Base-by-base conservation (phyloP, 53 echinoderm and acorn worm genomes). In the Patiria pectinifera region DNA sequence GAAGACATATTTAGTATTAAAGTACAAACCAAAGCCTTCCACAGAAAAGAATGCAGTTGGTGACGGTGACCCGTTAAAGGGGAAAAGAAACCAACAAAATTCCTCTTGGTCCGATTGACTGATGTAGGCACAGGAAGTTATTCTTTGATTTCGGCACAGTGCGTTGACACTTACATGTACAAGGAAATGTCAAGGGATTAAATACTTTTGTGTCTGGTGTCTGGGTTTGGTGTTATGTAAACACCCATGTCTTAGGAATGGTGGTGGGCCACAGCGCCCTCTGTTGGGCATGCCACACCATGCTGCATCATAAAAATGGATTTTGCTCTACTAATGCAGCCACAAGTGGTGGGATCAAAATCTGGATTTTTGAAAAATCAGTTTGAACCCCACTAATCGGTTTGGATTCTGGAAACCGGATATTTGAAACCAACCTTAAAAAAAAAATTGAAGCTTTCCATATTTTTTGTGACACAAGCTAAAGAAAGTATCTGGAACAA, bases 101-200 rank as follows among this genome's bases (percentile, higher is more conserved):
- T 77, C 77, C 88, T 59, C 70, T 13, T 13, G n/a, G 35, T 77
- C 46, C n/a, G 16, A 87, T 60, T 87, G 9, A 43, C 46, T 62
- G 88, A 87, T 48, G 44, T 9, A 48, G 62, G 59, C 77, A 78
- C 59, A 78, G 78, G 88, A 78, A 78, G 78, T 88, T 88, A 61
- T 88, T 78, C 16, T 14, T 10, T 9, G 16, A 21, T 61, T 16
- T 59, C 88, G 60, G 47, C 70, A 60, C 59, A 88, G 76, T 88
- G 45, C 88, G 26, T 16, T 88, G 62, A 88, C 21, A 76, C 53
- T 6, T 9, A 13, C 62, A 11, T 35, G 35, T 35, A 88, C 44
- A 58, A 88, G 88, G 77, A 77, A 88, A 78, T 88, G 58, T 9
- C 21, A 63, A 59, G 59, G 11, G 85, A 84, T 44, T 4, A 47